Percentiles rank a stretch among this genome's conserved stretches.
Conservation (phyloP, 2,888 invertebrate species). For the Axea sp. region DNA sequence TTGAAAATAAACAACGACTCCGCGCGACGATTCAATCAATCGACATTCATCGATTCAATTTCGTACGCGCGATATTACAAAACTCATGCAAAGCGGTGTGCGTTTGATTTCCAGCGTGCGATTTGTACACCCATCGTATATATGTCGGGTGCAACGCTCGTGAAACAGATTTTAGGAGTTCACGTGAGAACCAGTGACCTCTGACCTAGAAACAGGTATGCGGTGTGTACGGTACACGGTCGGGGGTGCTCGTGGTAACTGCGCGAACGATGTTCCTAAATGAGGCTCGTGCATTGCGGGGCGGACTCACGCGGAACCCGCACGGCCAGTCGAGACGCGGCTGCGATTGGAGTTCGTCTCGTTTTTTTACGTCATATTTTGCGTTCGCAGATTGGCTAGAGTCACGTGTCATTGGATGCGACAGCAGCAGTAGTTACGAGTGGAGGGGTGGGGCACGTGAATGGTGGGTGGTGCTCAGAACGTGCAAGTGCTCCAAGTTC, state of each 20-base stretch:
- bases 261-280: conserved; percentile 49
- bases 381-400: conserved; percentile 32
- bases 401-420: conserved; percentile 32
- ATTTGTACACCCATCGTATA: neutral
- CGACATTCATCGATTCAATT: too few species aligned
- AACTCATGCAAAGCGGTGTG: too few species aligned
- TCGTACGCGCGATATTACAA: too few species aligned
- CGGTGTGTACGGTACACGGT: conserved; percentile 37
- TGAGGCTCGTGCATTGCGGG: conserved; percentile 16
- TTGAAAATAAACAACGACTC: too few species aligned
- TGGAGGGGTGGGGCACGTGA: conserved; percentile 45
- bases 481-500: conserved; percentile 54
- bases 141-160: conserved; percentile 33
- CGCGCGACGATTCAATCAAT: too few species aligned
- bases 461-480: conserved; percentile 59
- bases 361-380: conserved; percentile 4
- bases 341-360: neutral
- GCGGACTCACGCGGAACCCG: neutral
- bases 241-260: conserved; percentile 46
- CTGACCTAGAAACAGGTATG: conserved; percentile 57
- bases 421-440: conserved; percentile 12
- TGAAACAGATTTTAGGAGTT: conserved; percentile 43
- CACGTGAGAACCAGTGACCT: conserved; percentile 48
- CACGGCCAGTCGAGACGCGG: neutral
- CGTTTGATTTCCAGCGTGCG: too few species aligned